Evolutionary conservation across 2,113 vertebrate genomes (phyloP), one percentile per base, ranked within the genome.

Genomic region (Myocastor coypus): DNA sequence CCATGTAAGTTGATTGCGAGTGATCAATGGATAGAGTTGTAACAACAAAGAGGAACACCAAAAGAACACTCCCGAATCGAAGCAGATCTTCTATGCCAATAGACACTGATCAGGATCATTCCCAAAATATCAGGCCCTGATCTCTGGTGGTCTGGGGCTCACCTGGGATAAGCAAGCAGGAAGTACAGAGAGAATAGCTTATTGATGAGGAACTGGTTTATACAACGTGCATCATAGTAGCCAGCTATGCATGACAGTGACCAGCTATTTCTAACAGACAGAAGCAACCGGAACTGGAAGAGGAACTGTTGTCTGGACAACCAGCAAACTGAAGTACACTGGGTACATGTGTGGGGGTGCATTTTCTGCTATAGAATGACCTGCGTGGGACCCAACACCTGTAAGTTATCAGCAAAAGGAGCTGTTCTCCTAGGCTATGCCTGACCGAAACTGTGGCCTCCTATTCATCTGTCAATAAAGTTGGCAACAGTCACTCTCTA

Each of bases 401-500:
- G 24, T 4, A 66, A 40, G 46, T 52, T 73, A 17, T 80, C 46
- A 20, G 10, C 37, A 87, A 55, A 26, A 5, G 7, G 14, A 61
- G 2, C 12, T 61, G 0, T 37, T 81, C 42, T 30, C 14, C 34
- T 2, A 2, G 28, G 30, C 71, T 81, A 11, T 46, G 13, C 20
- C 52, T 32, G 71, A 50, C 46, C 66, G 3, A 6, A 10, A 12
- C 11, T 32, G 16, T 20, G 22, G 52, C 34, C 24, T 57, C 89
- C 40, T 20, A 20, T 20, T 80, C 37, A n/a, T 22, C 75, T n/a
- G 42, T 34, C 32, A 55, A 40, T 3, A 16, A 87, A 30, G 52
- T 32, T 50, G 0, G 0, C 1, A 46, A 19, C 63, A 46, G 73
- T 10, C 69, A 34, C 0, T 1, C 3, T 26, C 14, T 14, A 10